These are phyloP conservation scores for Tauraco hartlaubi DNA, from an alignment of 2,797 vertebrate genomes.

Conservation along the genomic window DNA sequence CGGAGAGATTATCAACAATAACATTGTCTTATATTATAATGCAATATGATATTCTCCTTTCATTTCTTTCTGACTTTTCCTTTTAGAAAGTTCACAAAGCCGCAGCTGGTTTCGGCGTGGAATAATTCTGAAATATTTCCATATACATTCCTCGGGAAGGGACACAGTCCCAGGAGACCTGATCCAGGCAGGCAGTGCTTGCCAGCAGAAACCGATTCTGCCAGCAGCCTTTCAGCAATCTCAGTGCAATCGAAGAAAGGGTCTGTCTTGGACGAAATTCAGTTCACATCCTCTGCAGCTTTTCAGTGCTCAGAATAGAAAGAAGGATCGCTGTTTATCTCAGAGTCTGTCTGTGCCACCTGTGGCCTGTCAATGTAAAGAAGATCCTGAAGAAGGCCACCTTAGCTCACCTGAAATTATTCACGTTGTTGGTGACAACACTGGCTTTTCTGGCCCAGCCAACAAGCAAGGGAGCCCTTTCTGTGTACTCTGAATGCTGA, in stretches of 20 bases:
- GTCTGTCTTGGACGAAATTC: neutral
- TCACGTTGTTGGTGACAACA: neutral
- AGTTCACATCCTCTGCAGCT: neutral
- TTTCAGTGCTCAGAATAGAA: neutral
- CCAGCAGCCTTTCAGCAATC: neutral
- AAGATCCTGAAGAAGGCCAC: neutral
- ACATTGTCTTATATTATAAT: neutral
- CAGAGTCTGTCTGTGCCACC: neutral
- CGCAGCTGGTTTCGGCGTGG: neutral
- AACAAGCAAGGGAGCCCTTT: neutral
- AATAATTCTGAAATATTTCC: neutral
- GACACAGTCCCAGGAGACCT: neutral
- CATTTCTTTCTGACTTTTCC: neutral
- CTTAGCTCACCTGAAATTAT: neutral
- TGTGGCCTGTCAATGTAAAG: neutral
- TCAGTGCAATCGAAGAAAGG: neutral
- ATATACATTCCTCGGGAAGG: neutral
- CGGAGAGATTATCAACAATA: neutral
- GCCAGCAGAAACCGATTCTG: neutral
- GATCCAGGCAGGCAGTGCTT: neutral
- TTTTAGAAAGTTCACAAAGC: neutral
- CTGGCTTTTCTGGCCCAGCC: neutral
- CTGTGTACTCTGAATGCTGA: neutral
- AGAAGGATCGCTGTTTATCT: neutral
- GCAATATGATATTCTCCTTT: neutral